Percentiles rank a stretch among this genome's conserved stretches.
phyloP scores from a whole-genome alignment of 2,888 invertebrate species.

The Diachrysia chrysitis region DNA sequence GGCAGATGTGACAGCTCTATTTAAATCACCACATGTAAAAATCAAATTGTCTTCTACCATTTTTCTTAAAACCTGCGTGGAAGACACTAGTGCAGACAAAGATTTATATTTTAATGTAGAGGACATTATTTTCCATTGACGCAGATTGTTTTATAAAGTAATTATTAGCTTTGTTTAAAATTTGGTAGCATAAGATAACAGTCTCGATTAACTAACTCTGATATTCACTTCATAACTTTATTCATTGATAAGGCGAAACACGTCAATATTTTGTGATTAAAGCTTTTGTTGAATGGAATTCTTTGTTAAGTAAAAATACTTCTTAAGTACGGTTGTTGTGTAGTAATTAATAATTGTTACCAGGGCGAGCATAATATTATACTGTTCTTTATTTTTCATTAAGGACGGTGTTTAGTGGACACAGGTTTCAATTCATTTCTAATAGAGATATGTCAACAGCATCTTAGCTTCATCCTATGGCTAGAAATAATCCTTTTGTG shows the following conservation, averaged over 20 bases:
- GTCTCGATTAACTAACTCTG: constrained; percentile 6
- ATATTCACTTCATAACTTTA: not conserved
- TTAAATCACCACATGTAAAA: no score
- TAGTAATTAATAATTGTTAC: not conserved
- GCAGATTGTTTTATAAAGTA: not conserved
- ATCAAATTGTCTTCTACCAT: no score
- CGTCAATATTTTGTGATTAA: constrained; percentile 4
- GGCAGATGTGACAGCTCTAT: no score
- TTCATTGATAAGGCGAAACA: constrained; percentile 10
- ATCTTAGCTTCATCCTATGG: not conserved
- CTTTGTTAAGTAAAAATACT: not conserved
- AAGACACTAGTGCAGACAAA: no score
- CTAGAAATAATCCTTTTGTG: constrained; percentile 30
- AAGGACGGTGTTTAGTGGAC: no score
- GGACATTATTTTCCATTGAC: not conserved
- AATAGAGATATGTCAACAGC: not conserved
- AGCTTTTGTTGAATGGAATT: not conserved
- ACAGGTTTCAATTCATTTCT: not conserved
- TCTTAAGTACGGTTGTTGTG: not conserved
- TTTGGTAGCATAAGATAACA: not conserved
- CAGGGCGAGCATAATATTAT: not conserved
- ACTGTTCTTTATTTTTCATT: not conserved
- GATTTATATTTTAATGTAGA: not conserved
- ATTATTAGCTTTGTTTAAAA: not conserved
- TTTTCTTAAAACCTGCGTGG: no score